These are phyloP conservation scores for Melieria omissa DNA, from an alignment of 2,888 invertebrate species.

Conservation along the genomic window DNA sequence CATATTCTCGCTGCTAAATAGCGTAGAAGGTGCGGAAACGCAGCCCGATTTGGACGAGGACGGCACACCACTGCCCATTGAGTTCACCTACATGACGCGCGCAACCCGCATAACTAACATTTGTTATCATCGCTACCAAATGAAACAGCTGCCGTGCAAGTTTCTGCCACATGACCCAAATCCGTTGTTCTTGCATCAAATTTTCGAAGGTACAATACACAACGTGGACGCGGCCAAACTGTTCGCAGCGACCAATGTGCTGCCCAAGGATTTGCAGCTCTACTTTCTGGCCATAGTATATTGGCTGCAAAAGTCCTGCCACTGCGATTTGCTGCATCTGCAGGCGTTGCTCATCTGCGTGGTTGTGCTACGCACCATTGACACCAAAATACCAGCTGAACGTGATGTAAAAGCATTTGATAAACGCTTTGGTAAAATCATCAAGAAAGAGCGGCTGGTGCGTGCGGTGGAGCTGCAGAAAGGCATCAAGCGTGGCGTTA, in stretches of 20 bases:
- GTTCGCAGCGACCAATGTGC: constrained; percentile 50
- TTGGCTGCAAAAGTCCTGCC: constrained; percentile 61
- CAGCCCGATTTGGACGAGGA: constrained; percentile 42
- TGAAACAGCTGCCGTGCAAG: constrained; percentile 43
- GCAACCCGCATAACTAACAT: constrained; percentile 61
- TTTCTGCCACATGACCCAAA: constrained; percentile 55
- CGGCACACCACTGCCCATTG: constrained; percentile 44
- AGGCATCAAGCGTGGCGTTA: constrained; percentile 48
- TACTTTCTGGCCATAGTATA: constrained; percentile 62
- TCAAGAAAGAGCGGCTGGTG: constrained; percentile 55
- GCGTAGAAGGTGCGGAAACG: constrained; percentile 50
- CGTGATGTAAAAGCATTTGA: constrained; percentile 57
- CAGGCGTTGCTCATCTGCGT: constrained; percentile 60
- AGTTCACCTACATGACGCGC: constrained; percentile 62
- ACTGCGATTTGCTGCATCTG: constrained; percentile 58
- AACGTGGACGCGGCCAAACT: constrained; percentile 48
- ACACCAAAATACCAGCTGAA: constrained; percentile 61
- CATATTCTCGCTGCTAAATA: constrained; percentile 68
- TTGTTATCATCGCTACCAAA: constrained; percentile 53
- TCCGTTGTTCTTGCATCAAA: constrained; percentile 50
- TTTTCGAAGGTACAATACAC: constrained; percentile 50
- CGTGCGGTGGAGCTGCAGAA: constrained; percentile 53
- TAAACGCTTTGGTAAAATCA: constrained; percentile 59
- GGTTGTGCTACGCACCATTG: constrained; percentile 59
- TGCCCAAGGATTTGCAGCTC: constrained; percentile 58